phyloP scores from a whole-genome alignment of 2,888 invertebrate species.

The Geotrupes spiniger region DNA sequence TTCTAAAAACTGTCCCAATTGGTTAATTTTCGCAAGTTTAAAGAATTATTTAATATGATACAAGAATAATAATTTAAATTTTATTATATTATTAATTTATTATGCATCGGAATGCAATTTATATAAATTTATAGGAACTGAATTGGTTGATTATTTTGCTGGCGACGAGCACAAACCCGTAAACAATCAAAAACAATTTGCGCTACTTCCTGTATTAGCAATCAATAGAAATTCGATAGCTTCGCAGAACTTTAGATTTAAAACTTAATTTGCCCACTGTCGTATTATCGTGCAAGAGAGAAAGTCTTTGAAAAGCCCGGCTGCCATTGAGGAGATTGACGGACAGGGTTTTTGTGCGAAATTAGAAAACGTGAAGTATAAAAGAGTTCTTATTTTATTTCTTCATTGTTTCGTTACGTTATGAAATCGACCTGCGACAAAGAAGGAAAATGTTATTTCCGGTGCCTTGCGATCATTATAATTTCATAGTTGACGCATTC shows the following conservation, averaged over 20 bases:
- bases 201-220: conserved; percentile 20
- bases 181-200: neutral
- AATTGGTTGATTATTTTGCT: too few relatives aligned
- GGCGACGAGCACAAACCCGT: neutral
- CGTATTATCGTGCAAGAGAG: conserved; percentile 22
- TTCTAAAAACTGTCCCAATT: too few relatives aligned
- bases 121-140: too few relatives aligned
- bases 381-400: conserved; percentile 4
- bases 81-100: too few relatives aligned
- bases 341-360: conserved; percentile 15
- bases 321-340: conserved; percentile 8
- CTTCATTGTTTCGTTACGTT: conserved; percentile 1
- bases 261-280: conserved; percentile 15
- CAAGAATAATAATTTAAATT: too few relatives aligned
- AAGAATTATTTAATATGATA: too few relatives aligned
- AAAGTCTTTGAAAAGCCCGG: conserved; percentile 17
- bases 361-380: conserved; percentile 11
- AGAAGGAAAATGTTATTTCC: too few relatives aligned
- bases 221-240: conserved; percentile 24
- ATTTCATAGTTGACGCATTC: too few relatives aligned
- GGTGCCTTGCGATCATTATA: too few relatives aligned
- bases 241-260: conserved; percentile 15
- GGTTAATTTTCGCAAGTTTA: too few relatives aligned
- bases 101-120: too few relatives aligned
- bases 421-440: neutral